Evolutionary conservation across 2,113 vertebrate genomes (phyloP), one percentile per base, ranked within the genome.

Genomic region (Actenoides lindsayi): DNA sequence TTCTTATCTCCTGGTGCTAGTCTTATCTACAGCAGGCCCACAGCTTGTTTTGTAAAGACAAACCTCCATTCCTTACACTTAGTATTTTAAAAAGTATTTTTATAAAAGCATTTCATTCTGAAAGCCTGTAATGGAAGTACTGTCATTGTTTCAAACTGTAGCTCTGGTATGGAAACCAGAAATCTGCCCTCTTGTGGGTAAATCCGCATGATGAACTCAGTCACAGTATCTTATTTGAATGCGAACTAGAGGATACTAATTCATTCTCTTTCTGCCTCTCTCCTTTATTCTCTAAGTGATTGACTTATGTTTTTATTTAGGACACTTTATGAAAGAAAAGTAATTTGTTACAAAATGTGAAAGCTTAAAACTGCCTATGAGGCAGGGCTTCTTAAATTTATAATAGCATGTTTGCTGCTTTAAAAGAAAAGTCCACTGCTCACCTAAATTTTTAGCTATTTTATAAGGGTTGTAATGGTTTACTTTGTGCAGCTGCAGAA

Each of bases 171-270:
- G 23, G 27, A 76, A 83, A 73, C 9, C 27, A 59, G 83, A 71
- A 74, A 46, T 78, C 41, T 70, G 91, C 91, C 93, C 93, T 96
- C 96, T 94, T 95, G 93, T 93, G 94, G 95, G 16, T 71, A 73
- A 83, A 63, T 30, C 13, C 35, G 8, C 54, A 1, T 50, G 6
- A 50, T 23, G 19, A 50, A 46, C 30, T 91, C 25, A 30, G 44
- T 89, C 42, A 7, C 1, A 0, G 1, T 15, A 6, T 70, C 14
- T 54, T 73, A n/a, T 0, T 53, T 48, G 21, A 56, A 35, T 48
- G n/a, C n/a, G 24, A 89, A 23, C 7, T 23, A 48, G 46, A 41
- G 14, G 2, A 27, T 42, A 11, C 21, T 54, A 3, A 50, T 69
- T 93, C 4, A 24, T 41, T 65, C 13, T 44, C 24, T 17, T n/a